Conservation (phyloP, 2,888 invertebrate species). For the Tenthredo scrophulariae region DNA sequence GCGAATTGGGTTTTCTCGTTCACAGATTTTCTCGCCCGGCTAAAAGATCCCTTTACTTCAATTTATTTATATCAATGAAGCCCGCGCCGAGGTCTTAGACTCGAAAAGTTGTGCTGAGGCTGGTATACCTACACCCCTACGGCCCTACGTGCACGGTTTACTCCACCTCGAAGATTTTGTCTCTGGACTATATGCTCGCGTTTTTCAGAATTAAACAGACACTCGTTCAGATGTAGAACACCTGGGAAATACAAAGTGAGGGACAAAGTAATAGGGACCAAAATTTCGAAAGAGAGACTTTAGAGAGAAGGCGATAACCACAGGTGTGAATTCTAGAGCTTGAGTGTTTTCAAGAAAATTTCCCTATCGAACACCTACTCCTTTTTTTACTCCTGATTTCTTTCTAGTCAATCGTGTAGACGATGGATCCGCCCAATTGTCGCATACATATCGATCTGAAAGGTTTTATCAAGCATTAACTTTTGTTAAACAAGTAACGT, state of each 20-base stretch:
- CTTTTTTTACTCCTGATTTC: not conserved
- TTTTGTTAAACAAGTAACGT: not conserved
- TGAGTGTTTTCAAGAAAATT: slow-evolving; percentile 27
- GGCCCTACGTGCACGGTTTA: not conserved
- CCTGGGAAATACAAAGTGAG: not conserved
- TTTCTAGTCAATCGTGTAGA: not conserved
- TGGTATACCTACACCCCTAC: not conserved
- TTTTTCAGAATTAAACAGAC: not conserved
- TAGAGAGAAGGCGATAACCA: not conserved
- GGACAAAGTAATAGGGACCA: not conserved
- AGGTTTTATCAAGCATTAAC: not conserved
- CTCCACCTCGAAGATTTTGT: not conserved
- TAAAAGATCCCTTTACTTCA: not conserved
- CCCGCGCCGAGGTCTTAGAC: not conserved
- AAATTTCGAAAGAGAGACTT: not conserved
- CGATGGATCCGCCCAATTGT: not conserved
- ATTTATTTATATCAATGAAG: not conserved
- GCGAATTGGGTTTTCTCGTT: not conserved
- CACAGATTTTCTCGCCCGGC: not conserved
- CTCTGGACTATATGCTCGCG: not conserved
- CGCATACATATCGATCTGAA: not conserved
- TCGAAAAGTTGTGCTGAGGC: not conserved
- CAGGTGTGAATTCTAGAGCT: slow-evolving; percentile 29
- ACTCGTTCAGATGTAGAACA: slow-evolving; percentile 5
- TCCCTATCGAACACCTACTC: not conserved